Evolutionary conservation across 2,888 invertebrate species (phyloP).

Genomic region (Drosophila lutescens): DNA sequence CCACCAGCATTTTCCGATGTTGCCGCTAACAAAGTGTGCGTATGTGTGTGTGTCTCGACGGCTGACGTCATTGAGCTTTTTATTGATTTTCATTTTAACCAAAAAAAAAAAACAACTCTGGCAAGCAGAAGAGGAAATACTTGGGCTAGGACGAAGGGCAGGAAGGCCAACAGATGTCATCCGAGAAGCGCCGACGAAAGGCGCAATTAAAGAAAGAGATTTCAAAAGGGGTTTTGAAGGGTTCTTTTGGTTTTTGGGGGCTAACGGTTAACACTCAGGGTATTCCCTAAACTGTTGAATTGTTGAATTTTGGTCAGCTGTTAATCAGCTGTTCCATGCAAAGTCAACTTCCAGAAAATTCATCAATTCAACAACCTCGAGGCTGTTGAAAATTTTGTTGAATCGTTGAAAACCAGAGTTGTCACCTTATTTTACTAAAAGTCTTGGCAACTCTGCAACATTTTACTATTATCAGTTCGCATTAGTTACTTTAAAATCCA

Average conservation of each 20-base stretch:
- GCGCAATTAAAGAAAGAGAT: slow-evolving; percentile 31
- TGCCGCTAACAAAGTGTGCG: slow-evolving; percentile 19
- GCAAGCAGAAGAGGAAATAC: slow-evolving; percentile 31
- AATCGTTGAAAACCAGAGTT: too few species aligned
- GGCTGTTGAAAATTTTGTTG: too few species aligned
- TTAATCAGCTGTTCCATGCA: too few species aligned
- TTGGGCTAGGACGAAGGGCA: slow-evolving; percentile 44
- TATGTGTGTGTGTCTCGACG: slow-evolving; percentile 49
- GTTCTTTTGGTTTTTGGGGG: background rate
- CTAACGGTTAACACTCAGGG: slow-evolving; percentile 2
- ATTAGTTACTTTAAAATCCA: too few species aligned
- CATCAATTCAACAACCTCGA: too few species aligned
- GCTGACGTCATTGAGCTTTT: slow-evolving; percentile 83
- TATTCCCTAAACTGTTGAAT: too few species aligned
- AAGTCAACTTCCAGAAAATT: too few species aligned
- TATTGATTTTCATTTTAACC: slow-evolving; percentile 79
- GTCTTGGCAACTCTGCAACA: too few species aligned
- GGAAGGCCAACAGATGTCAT: slow-evolving; percentile 61
- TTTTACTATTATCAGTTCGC: too few species aligned
- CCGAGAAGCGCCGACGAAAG: slow-evolving; percentile 19
- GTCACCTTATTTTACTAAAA: too few species aligned
- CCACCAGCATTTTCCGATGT: slow-evolving; percentile 45
- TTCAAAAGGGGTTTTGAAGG: background rate
- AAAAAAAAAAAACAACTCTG: slow-evolving; percentile 40
- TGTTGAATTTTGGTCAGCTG: too few species aligned